These are phyloP conservation scores for Monopis laevigella DNA, from an alignment of 2,888 invertebrate genomes.

Conservation along the genomic window DNA sequence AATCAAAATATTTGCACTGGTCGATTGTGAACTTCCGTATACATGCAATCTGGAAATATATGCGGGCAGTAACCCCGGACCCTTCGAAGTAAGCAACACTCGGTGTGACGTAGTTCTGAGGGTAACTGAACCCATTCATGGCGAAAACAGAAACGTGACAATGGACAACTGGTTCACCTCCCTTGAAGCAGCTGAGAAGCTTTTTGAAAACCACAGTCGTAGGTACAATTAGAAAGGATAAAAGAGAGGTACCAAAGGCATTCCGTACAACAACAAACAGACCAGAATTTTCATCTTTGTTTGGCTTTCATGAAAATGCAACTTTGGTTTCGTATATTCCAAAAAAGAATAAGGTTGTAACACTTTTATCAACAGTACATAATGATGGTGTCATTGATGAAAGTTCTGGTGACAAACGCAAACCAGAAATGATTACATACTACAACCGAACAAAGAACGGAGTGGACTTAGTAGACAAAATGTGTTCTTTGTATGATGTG, in stretches of 20 bases:
- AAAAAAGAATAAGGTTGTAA: slow-evolving; percentile 5
- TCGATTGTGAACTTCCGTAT: slow-evolving; percentile 19
- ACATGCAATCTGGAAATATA: slow-evolving; percentile 20
- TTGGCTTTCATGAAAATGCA: slow-evolving; percentile 13
- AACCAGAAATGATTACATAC: no score
- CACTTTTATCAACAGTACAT: neutral
- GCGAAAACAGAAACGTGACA: neutral
- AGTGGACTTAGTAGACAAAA: slow-evolving; percentile 21
- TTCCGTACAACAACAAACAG: slow-evolving; percentile 16
- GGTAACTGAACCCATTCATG: neutral
- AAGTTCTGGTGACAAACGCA: slow-evolving; percentile 2
- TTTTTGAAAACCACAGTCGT: no score
- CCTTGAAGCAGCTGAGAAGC: no score
- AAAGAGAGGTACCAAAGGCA: slow-evolving; percentile 18
- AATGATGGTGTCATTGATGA: neutral
- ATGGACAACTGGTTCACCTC: no score
- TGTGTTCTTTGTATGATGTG: slow-evolving; percentile 20
- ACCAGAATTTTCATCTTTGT: slow-evolving; percentile 14
- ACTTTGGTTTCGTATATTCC: neutral
- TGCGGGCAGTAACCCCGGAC: slow-evolving; percentile 18
- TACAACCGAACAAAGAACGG: slow-evolving; percentile 23
- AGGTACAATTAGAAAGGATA: slow-evolving; percentile 16
- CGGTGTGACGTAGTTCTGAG: slow-evolving; percentile 16
- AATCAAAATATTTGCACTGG: slow-evolving; percentile 19
- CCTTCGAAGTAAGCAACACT: slow-evolving; percentile 14